Percentiles rank a stretch among this genome's conserved stretches.
Conservation (phyloP, 2,113 vertebrate genomes). For the Gavia stellata region DNA sequence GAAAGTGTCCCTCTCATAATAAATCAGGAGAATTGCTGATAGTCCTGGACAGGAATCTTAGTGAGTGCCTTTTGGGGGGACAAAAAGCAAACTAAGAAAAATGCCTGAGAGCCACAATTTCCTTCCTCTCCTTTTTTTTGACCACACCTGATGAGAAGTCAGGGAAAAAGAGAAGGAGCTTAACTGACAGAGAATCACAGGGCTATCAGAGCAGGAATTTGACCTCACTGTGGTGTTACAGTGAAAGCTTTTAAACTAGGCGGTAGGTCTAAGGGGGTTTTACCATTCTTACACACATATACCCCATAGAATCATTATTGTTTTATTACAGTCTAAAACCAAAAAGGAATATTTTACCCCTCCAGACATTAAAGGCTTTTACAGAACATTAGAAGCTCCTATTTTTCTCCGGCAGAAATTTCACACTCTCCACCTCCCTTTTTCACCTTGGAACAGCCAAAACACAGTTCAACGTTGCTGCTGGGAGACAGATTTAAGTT, state of each 20-base stretch:
- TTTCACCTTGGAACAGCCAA: background rate
- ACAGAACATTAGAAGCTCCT: background rate
- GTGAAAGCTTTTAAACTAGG: background rate
- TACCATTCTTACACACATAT: background rate
- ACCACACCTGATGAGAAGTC: background rate
- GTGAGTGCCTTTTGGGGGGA: background rate
- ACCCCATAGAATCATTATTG: background rate
- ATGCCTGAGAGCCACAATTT: background rate
- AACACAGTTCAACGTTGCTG: background rate
- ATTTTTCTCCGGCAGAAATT: background rate
- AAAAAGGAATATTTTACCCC: background rate
- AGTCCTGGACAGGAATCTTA: background rate
- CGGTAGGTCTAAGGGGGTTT: background rate
- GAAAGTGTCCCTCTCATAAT: background rate
- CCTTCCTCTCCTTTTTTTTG: background rate
- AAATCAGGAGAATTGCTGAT: conserved; percentile 21
- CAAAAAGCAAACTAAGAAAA: background rate
- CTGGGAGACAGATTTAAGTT: background rate
- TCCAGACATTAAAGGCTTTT: background rate
- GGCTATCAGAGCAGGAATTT: background rate
- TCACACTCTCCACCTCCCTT: background rate
- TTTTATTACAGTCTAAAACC: background rate
- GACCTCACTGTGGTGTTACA: background rate
- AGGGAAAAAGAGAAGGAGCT: background rate
- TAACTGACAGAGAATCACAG: background rate